Conservation (phyloP, 2,113 vertebrate species). For the Peromyscus polionotus region DNA sequence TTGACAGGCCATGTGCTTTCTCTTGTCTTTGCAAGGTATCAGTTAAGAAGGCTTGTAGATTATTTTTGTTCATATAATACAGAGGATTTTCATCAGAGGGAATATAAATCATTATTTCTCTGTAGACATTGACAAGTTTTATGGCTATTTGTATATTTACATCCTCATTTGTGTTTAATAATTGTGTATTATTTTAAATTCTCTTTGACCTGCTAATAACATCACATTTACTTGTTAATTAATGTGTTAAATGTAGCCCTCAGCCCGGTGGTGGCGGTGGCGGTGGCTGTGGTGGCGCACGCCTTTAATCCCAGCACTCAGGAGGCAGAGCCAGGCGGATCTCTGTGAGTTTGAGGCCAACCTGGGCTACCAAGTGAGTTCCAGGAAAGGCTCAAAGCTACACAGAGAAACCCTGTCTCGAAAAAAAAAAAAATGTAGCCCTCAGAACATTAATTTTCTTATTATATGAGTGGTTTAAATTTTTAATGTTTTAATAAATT, state of each 20-base stretch:
- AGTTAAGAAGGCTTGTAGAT: background rate
- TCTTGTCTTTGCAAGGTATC: background rate
- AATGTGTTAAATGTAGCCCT: background rate
- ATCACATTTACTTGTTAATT: constrained; percentile 1
- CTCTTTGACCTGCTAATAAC: background rate
- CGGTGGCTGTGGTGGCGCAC: no score
- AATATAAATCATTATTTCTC: background rate
- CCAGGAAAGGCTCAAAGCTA: no score
- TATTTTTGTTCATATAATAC: background rate
- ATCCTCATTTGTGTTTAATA: background rate
- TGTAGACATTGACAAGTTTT: background rate
- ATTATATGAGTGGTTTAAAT: background rate
- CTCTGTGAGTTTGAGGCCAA: no score
- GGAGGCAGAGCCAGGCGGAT: no score
- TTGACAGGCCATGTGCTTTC: background rate
- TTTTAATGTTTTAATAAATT: background rate
- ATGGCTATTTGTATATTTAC: background rate
- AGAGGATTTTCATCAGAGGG: background rate
- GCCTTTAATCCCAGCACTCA: no score
- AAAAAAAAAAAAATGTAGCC: background rate
- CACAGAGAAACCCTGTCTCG: no score
- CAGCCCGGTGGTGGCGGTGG: no score
- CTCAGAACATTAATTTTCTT: background rate
- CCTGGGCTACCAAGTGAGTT: no score
- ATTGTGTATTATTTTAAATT: background rate